Evolutionary conservation across 2,797 vertebrate genomes (phyloP).

Genomic region (Holocentrus rufus): DNA sequence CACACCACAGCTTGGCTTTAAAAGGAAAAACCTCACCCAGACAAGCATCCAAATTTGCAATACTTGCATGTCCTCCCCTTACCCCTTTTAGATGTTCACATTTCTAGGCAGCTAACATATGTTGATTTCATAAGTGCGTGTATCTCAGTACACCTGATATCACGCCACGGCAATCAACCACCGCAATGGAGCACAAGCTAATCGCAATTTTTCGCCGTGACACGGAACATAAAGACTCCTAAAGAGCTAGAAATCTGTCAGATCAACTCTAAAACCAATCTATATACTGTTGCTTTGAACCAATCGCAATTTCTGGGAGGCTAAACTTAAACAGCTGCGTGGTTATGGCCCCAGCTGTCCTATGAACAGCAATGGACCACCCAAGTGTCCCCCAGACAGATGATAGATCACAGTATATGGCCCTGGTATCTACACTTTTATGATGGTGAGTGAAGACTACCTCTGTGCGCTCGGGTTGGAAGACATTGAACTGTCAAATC

Average conservation of each 20-base stretch:
- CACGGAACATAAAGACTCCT: neutral
- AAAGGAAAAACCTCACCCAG: neutral
- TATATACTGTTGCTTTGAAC: slow-evolving; percentile 27
- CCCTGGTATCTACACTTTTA: slow-evolving; percentile 59
- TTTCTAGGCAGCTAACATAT: too few relatives aligned
- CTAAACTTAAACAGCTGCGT: slow-evolving; percentile 62
- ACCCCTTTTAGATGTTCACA: too few relatives aligned
- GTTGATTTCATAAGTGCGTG: too few relatives aligned
- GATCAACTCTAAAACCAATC: neutral
- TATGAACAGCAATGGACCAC: slow-evolving; percentile 49
- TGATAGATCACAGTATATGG: slow-evolving; percentile 60
- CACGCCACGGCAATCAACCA: neutral
- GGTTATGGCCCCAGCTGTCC: slow-evolving; percentile 68
- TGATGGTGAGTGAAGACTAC: slow-evolving; percentile 50
- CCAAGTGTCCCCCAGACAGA: slow-evolving; percentile 63
- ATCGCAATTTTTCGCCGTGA: neutral
- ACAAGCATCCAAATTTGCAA: neutral
- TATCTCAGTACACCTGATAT: too few relatives aligned
- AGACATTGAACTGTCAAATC: slow-evolving; percentile 74
- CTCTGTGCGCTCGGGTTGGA: slow-evolving; percentile 40
- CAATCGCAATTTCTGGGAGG: slow-evolving; percentile 33
- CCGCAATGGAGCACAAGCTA: neutral
- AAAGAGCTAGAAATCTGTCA: slow-evolving; percentile 5
- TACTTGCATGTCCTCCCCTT: too few relatives aligned
- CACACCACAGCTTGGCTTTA: too few relatives aligned